Base-by-base conservation (phyloP, 2,888 invertebrate species). In the Lypha dubia region DNA sequence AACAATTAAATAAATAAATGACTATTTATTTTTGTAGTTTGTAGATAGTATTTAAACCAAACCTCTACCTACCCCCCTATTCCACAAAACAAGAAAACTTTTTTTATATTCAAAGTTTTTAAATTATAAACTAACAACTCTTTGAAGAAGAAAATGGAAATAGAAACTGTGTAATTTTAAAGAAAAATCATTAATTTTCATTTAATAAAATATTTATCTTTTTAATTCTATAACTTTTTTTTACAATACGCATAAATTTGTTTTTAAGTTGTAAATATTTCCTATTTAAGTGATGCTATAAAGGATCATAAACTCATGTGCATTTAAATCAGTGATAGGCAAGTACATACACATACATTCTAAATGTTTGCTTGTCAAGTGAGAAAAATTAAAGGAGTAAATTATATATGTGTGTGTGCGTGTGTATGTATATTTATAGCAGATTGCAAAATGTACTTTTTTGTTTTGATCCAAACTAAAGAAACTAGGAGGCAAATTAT, bases 1-100 rank as follows among this genome's bases (percentile, higher is more conserved):
- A 46, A 28, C 28, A 28, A 5, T 28, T 60, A 80, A 77, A 74
- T 60, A 63, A 3, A 63, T n/a, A n/a, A n/a, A n/a, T n/a, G 44
- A 63, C 24, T 63, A 81, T 74, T 84, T 84, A 84, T 84, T 84
- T 84, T 84, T 84, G 81, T 84, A 84, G 84, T 84, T 77, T 84
- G 77, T 84, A 84, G 81, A 81, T 84, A 84, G 81, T 70, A 53
- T 70, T 74, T 35, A 56, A 65, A 56, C 63, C 28, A 32, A 70
- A 68, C 32, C 46, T 28, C 46, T 20, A 35, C 35, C 17, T 15
- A 44, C 46, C 44, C 35, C 56, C n/a, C n/a, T n/a, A n/a, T 73
- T 35, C 41, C 24, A 58, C 22, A 11, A 15, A 20, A 20, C 15
- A 35, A 63, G 6, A 46, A 17, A 17, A 32, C 17, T 49, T 49